Percentiles rank a stretch among this genome's conserved stretches.
These are phyloP conservation scores for Sympetrum striolatum DNA, from an alignment of 2,888 invertebrate species.

Conservation along the genomic window DNA sequence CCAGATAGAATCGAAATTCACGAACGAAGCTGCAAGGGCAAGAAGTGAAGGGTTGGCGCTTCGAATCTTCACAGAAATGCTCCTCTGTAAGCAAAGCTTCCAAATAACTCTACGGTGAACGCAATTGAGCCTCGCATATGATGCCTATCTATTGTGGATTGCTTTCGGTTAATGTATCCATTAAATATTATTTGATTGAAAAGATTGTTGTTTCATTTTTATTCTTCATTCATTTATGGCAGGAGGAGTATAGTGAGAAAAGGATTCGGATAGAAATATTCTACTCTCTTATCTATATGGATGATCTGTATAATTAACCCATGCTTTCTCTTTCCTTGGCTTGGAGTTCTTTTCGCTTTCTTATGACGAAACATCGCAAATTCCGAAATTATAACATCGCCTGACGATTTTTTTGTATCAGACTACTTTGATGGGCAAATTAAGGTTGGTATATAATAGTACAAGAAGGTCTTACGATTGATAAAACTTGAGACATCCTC, in stretches of 20 bases:
- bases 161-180: conserved; percentile 1
- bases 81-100: background rate
- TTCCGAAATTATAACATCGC: background rate
- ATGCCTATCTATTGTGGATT: background rate
- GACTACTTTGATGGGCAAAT: background rate
- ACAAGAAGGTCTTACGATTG: no score
- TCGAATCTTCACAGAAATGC: conserved; percentile 18
- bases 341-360: background rate
- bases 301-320: no score
- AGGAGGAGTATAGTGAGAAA: no score
- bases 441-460: no score
- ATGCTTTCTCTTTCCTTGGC: no score
- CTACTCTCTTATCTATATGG: no score
- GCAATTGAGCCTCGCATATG: background rate
- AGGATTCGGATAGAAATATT: no score
- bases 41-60: conserved; percentile 25
- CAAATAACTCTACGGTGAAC: background rate
- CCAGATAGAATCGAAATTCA: conserved; percentile 70
- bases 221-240: background rate
- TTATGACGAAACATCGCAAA: background rate
- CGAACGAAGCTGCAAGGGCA: conserved; percentile 65
- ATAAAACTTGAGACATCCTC: no score
- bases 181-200: conserved; percentile 7
- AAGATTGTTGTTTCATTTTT: background rate
- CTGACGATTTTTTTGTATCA: background rate